These are phyloP conservation scores for Oryzias sinensis DNA, from an alignment of 2,797 vertebrate genomes.

Conservation along the genomic window DNA sequence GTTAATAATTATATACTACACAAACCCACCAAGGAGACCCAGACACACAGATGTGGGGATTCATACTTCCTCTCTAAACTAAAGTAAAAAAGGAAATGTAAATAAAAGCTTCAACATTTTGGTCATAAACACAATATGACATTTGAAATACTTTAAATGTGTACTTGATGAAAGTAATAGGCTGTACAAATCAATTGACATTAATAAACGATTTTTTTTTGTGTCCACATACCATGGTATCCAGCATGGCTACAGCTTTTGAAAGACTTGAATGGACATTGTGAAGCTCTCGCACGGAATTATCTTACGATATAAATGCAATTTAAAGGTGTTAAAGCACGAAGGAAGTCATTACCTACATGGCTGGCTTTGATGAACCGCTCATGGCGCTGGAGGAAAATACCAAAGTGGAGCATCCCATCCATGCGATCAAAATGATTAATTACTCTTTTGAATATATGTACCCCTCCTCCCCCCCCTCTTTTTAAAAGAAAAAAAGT, in stretches of 20 bases:
- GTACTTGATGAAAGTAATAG: constrained; percentile 18
- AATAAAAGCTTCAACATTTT: too few relatives aligned
- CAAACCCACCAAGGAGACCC: too few relatives aligned
- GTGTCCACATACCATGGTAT: constrained; percentile 20
- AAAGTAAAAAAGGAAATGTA: too few relatives aligned
- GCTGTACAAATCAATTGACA: constrained; percentile 38
- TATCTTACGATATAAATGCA: constrained; percentile 74
- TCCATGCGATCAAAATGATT: constrained; percentile 76
- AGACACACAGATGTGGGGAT: too few relatives aligned
- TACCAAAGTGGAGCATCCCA: constrained; percentile 64
- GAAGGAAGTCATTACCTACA: constrained; percentile 75
- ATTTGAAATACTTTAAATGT: constrained; percentile 1
- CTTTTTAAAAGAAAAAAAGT: constrained; percentile 1
- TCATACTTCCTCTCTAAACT: too few relatives aligned
- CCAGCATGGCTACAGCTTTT: constrained; percentile 46
- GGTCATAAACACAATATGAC: too few relatives aligned
- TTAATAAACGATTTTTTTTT: constrained; percentile 37
- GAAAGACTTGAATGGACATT: constrained; percentile 59
- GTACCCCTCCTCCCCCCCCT: constrained; percentile 19
- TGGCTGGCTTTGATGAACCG: constrained; percentile 77
- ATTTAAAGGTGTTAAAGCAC: constrained; percentile 62
- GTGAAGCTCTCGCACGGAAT: constrained; percentile 65
- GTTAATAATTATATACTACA: too few relatives aligned
- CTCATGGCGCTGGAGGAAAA: constrained; percentile 63
- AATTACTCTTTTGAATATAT: constrained; percentile 70